phyloP scores from a whole-genome alignment of 2,888 invertebrate genomes.

The Choristoneura rosaceana region DNA sequence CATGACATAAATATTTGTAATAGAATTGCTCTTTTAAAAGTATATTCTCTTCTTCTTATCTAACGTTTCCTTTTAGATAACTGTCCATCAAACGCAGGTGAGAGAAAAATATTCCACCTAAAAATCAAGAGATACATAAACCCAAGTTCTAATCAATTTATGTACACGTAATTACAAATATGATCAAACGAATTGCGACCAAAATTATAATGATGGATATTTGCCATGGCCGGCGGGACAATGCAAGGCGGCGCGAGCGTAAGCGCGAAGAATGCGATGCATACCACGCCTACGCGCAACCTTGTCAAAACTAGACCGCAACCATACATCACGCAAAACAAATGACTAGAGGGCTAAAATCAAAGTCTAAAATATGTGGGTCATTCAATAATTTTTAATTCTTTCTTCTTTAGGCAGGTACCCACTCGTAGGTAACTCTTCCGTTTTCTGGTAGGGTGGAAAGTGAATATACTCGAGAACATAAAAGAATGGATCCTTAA shows the following conservation, averaged over 20 bases:
- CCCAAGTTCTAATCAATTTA: neutral
- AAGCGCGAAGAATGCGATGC: slow-evolving; percentile 26
- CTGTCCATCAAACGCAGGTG: no score
- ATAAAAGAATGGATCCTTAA: no score
- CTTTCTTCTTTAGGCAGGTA: no score
- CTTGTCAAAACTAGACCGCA: slow-evolving; percentile 67
- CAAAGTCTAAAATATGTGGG: slow-evolving; percentile 11
- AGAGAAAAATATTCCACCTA: no score
- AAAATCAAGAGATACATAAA: neutral
- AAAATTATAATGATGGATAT: slow-evolving; percentile 7
- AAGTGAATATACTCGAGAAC: no score
- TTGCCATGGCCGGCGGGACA: slow-evolving; percentile 8
- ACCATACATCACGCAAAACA: slow-evolving; percentile 51
- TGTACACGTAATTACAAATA: neutral
- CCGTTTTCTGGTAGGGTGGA: no score
- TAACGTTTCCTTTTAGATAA: no score
- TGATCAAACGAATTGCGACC: neutral
- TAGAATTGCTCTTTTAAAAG: no score
- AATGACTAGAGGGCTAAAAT: neutral
- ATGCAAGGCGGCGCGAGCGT: slow-evolving; percentile 10
- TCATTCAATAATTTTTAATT: neutral
- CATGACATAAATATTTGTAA: no score
- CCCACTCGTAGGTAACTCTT: no score
- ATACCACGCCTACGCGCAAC: slow-evolving; percentile 59
- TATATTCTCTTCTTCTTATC: no score